Conservation (phyloP, 2,113 vertebrate species). For the Neogobius melanostomus region DNA sequence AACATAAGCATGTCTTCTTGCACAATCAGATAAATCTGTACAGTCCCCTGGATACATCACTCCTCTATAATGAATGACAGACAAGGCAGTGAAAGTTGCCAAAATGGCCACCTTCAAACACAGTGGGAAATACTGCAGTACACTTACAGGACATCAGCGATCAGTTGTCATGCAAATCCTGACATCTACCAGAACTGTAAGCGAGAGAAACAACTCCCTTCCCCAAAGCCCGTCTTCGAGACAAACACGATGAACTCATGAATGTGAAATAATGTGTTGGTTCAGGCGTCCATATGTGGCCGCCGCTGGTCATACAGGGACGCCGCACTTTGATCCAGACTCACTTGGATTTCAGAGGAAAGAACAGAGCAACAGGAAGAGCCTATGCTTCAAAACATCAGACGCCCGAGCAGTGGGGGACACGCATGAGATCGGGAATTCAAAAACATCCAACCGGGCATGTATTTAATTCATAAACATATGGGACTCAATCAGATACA, state of each 20-base stretch:
- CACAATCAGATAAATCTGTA: background rate
- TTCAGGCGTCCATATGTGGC: constrained; percentile 50
- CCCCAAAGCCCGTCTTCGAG: constrained; percentile 42
- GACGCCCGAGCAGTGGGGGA: constrained; percentile 13
- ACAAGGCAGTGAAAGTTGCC: background rate
- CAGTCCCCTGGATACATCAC: background rate
- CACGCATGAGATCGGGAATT: constrained; percentile 5
- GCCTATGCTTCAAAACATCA: constrained; percentile 34
- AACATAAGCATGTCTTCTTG: background rate
- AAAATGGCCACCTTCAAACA: background rate
- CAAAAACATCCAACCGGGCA: background rate
- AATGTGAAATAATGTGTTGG: constrained; percentile 44
- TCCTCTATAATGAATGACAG: background rate
- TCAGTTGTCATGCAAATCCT: constrained; percentile 5
- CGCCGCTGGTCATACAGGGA: constrained; percentile 23
- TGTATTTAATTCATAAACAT: background rate
- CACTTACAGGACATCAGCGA: background rate
- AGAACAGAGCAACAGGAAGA: constrained; percentile 56
- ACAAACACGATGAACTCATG: constrained; percentile 47
- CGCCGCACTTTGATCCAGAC: constrained; percentile 46
- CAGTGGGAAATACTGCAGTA: background rate
- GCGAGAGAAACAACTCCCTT: constrained; percentile 51
- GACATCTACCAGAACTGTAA: constrained; percentile 21
- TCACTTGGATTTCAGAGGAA: constrained; percentile 43
- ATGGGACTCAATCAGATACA: background rate